Conservation (phyloP, 2,113 vertebrate genomes). For the Sylvietta virens region DNA sequence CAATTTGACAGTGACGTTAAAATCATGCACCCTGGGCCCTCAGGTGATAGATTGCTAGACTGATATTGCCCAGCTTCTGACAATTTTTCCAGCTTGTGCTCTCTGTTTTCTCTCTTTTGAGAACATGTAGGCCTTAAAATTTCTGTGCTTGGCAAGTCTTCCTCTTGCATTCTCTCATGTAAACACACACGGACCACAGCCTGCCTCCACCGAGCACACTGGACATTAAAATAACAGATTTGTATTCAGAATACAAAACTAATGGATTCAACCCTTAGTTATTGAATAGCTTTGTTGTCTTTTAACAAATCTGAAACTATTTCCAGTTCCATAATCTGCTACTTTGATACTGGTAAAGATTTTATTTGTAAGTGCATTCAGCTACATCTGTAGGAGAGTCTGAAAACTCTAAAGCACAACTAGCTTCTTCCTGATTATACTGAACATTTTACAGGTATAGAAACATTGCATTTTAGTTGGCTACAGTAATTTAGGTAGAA, state of each 20-base stretch:
- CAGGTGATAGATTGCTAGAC: not conserved
- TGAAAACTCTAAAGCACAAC: not conserved
- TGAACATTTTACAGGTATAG: not conserved
- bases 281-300: not conserved
- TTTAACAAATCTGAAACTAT: not conserved
- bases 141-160: not conserved
- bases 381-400: not conserved
- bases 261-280: not conserved
- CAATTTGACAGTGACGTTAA: not conserved
- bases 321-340: not conserved
- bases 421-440: not conserved
- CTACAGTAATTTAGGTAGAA: not conserved
- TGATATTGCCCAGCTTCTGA: not conserved
- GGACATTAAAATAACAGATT: not conserved
- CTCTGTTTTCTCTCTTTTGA: not conserved
- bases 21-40: not conserved
- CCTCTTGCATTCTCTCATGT: not conserved
- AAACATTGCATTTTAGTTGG: not conserved
- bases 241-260: not conserved
- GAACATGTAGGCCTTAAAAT: not conserved
- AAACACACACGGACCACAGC: not conserved
- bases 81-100: not conserved
- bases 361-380: not conserved
- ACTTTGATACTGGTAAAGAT: not conserved
- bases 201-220: not conserved